Evolutionary conservation across 2,113 vertebrate genomes (phyloP).

Genomic region (Myotis brandtii): DNA sequence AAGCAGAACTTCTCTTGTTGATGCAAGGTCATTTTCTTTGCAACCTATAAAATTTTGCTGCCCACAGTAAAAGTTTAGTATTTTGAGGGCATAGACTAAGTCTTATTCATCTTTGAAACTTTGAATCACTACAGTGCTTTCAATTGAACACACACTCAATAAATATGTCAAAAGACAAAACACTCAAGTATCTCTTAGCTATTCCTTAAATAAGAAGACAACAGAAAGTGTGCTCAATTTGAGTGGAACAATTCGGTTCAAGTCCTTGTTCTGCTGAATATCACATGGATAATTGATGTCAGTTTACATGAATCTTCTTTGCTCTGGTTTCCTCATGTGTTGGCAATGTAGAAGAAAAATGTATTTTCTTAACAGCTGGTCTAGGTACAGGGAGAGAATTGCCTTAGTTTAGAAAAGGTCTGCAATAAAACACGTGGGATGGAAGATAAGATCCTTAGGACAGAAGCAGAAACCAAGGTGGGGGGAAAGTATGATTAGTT

Average conservation of each 20-base stretch:
- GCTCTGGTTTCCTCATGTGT: background rate
- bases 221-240: background rate
- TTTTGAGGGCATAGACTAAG: background rate
- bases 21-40: background rate
- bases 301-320: background rate
- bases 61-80: constrained; percentile 36
- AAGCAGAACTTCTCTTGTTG: background rate
- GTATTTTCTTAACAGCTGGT: background rate
- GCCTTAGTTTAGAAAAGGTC: constrained; percentile 20
- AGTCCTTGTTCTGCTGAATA: background rate
- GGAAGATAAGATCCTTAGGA: background rate
- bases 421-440: background rate
- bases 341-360: background rate
- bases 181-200: background rate
- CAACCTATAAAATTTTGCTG: background rate
- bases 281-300: background rate
- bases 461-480: background rate
- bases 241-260: background rate
- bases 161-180: constrained; percentile 37
- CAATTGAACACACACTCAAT: background rate
- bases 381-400: background rate
- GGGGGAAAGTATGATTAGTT: background rate
- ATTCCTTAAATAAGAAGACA: constrained; percentile 22
- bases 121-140: background rate
- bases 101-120: constrained; percentile 45